Percentiles rank a stretch among this genome's conserved stretches.
Evolutionary conservation across 1,140 invertebrate species (phyloP).

Genomic region (Trypoxylus dichotomus): DNA sequence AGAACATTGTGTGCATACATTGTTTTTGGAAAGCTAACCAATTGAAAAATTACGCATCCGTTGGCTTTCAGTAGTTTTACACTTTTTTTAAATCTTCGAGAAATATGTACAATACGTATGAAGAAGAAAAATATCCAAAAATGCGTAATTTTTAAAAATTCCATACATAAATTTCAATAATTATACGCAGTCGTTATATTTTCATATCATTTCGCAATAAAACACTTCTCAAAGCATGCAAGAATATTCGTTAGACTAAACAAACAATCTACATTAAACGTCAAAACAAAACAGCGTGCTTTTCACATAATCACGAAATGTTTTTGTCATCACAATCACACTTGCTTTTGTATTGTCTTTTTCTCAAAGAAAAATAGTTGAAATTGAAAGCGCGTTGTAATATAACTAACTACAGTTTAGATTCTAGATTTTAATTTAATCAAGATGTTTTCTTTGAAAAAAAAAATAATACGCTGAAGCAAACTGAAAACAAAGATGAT

Average conservation of each 20-base stretch:
- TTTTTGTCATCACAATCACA: background rate
- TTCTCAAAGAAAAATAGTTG: no score
- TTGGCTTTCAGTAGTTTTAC: no score
- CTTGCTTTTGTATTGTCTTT: background rate
- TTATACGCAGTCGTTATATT: background rate
- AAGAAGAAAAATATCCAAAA: background rate
- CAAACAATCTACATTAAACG: background rate
- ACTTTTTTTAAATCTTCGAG: background rate
- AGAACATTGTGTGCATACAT: background rate
- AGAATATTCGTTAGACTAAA: background rate
- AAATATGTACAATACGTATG: background rate
- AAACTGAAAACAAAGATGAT: no score
- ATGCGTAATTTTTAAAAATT: background rate
- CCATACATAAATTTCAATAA: background rate
- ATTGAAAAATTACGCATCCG: background rate
- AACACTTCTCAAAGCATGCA: background rate
- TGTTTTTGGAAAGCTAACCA: background rate
- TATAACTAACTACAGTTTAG: no score
- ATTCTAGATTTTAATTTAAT: background rate
- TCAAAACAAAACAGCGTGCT: background rate
- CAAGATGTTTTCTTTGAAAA: background rate
- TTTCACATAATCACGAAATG: background rate
- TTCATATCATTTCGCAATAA: background rate
- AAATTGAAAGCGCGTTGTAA: no score
- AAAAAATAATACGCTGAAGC: background rate